Base-by-base conservation (phyloP, 37 sponge, comb jelly and placozoan species). In the Petrosia ficiformis region DNA sequence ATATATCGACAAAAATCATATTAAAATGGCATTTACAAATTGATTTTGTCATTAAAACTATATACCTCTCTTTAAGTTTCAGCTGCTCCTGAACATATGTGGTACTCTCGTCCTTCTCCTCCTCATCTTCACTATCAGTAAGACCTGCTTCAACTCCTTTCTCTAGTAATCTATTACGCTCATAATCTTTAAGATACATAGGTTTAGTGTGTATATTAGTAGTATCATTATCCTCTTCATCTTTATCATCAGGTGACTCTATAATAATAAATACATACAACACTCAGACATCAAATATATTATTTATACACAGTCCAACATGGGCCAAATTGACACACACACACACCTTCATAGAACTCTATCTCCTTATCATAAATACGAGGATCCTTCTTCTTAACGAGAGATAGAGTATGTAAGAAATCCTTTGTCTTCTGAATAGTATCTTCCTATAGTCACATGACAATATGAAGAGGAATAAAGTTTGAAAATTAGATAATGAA, bases 171-270 rank as follows among this genome's bases (percentile, higher is more conserved):
- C 65, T 60, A 67, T 94, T 57, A 44, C 98, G 77, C 73, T 97
- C 98, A 73, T 86, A 97, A 74, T 97, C 98, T 28, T 86, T 88
- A 70, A 97, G 77, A 71, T 67, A 89, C 48, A 94, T 74, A 1
- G 92, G 92, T 44, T 90, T 90, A 21, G 44, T 40, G 39, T 40
- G 33, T 31, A 1, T 66, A 61, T 4, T 54, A 4, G 54, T 44
- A 25, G 14, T 26, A 21, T 54, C 58, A 73, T 57, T 57, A 54
- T 73, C 56, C 11, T 61, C 72, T 42, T 5, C 6, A 68, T 4
- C 29, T 5, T 14, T 39, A 19, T 64, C 65, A 64, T 14, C 65
- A 64, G 65, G 24, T 31, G 8, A 54, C 57, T 21, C n/a, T n/a
- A n/a, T 22, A 54, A 54, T 24, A 24, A 24, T 54, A 22, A 24